Evolutionary conservation across 2,797 vertebrate genomes (phyloP).

Genomic region (Vespertilio murinus): DNA sequence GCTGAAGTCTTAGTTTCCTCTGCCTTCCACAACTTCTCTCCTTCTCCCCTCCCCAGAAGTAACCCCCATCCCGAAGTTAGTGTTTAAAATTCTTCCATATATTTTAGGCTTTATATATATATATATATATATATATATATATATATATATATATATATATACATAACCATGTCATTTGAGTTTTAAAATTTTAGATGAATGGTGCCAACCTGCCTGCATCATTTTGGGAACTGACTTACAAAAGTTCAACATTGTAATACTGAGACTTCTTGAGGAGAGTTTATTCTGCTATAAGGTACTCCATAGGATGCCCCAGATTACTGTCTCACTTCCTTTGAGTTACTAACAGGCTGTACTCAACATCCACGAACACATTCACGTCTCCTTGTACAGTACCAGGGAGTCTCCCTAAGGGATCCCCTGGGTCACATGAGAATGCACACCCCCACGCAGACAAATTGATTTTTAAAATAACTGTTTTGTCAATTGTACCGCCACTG

Average conservation of each 20-base stretch:
- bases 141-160: not conserved
- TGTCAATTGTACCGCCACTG: not conserved
- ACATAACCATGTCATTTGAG: not conserved
- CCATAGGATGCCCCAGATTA: not conserved
- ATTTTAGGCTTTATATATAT: not conserved
- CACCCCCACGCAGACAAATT: not conserved
- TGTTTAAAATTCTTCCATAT: not conserved
- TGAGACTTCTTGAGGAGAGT: not conserved
- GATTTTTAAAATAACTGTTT: not conserved
- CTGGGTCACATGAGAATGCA: not conserved
- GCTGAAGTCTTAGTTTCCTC: not conserved
- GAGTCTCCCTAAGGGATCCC: not conserved
- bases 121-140: too few species aligned
- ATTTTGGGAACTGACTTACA: not conserved
- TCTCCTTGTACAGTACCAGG: not conserved
- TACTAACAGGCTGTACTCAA: not conserved
- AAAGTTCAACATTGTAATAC: not conserved
- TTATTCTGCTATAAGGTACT: not conserved
- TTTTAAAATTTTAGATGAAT: not conserved
- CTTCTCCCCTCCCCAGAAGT: not conserved
- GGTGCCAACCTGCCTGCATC: not conserved
- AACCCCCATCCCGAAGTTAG: not conserved
- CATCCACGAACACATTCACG: too few species aligned
- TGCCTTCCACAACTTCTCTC: not conserved
- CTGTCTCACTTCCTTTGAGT: not conserved